Evolutionary conservation across 2,888 invertebrate species (phyloP).

Genomic region (Gymnoscelis rufifasciata): DNA sequence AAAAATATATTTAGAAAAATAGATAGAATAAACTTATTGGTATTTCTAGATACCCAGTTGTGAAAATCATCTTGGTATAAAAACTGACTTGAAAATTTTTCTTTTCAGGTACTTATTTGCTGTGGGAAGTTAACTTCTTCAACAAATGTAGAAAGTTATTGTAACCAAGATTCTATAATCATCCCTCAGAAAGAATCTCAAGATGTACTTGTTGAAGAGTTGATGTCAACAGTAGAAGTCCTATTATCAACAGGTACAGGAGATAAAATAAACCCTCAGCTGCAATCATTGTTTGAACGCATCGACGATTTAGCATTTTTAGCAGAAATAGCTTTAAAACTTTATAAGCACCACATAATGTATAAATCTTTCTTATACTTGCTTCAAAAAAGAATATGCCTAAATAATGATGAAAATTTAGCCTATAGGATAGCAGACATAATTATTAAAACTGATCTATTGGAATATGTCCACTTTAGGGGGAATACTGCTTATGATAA

Average conservation of each 20-base stretch:
- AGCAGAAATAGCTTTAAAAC: conserved; percentile 41
- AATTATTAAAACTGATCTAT: conserved; percentile 62
- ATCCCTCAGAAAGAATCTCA: conserved; percentile 40
- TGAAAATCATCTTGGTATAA: no score
- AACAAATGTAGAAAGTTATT: conserved; percentile 19
- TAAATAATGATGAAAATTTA: conserved; percentile 33
- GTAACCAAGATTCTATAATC: conserved; percentile 30
- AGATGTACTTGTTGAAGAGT: conserved; percentile 50
- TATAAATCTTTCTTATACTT: conserved; percentile 56
- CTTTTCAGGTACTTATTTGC: conserved; percentile 24
- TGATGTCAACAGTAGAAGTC: conserved; percentile 41
- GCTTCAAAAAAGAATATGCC: conserved; percentile 55
- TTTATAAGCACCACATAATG: conserved; percentile 49
- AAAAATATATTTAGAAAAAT: no score
- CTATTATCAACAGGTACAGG: conserved; percentile 37
- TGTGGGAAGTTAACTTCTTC: conserved; percentile 19
- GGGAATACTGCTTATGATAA: conserved; percentile 49
- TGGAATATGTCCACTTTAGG: conserved; percentile 64
- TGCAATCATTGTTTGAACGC: conserved; percentile 51
- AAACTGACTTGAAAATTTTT: no score
- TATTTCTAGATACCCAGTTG: no score
- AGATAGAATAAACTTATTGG: no score
- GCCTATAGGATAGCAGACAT: conserved; percentile 45
- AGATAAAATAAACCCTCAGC: conserved; percentile 38
- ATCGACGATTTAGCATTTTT: conserved; percentile 54